These are phyloP conservation scores for Drosophila novamexicana DNA, from an alignment of 1,140 invertebrate genomes.

Conservation along the genomic window DNA sequence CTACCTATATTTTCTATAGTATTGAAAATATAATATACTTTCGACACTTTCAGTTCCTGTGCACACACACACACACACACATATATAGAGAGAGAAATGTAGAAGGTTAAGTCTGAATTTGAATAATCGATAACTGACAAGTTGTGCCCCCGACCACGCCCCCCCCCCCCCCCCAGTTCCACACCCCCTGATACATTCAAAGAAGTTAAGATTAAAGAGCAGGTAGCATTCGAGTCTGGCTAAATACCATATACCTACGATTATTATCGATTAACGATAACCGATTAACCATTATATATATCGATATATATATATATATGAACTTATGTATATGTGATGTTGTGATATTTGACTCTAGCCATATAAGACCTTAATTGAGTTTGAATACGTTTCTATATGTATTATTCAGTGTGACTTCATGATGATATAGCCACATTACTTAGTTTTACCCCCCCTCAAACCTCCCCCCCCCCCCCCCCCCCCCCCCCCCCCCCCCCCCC, in stretches of 20 bases:
- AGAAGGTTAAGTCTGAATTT: slow-evolving; percentile 55
- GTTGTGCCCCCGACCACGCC: slow-evolving; percentile 30
- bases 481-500: too few species aligned
- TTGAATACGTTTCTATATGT: neutral
- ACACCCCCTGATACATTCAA: neutral
- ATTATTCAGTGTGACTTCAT: neutral
- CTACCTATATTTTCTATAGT: slow-evolving; percentile 41
- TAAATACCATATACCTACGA: slow-evolving; percentile 28
- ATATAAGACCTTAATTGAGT: slow-evolving; percentile 36
- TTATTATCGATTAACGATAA: slow-evolving; percentile 35
- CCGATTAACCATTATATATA: slow-evolving; percentile 13
- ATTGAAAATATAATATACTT: slow-evolving; percentile 5
- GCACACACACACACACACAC: slow-evolving; percentile 1
- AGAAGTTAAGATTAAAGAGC: slow-evolving; percentile 4
- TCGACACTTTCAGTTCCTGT: slow-evolving; percentile 46
- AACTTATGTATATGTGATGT: slow-evolving; percentile 52
- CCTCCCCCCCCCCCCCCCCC: too few species aligned
- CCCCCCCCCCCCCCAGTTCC: too few species aligned
- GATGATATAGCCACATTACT: neutral
- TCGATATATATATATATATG: slow-evolving; percentile 15
- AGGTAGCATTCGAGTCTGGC: slow-evolving; percentile 2
- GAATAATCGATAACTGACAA: slow-evolving; percentile 25
- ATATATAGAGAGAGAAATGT: slow-evolving; percentile 17
- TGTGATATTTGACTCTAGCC: slow-evolving; percentile 54
- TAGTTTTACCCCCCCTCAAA: neutral